A percentile compares a stretch with the other conserved stretches of the same genome.
Evolutionary conservation across 2,113 vertebrate species (phyloP).

Genomic region (Phoenicopterus ruber): DNA sequence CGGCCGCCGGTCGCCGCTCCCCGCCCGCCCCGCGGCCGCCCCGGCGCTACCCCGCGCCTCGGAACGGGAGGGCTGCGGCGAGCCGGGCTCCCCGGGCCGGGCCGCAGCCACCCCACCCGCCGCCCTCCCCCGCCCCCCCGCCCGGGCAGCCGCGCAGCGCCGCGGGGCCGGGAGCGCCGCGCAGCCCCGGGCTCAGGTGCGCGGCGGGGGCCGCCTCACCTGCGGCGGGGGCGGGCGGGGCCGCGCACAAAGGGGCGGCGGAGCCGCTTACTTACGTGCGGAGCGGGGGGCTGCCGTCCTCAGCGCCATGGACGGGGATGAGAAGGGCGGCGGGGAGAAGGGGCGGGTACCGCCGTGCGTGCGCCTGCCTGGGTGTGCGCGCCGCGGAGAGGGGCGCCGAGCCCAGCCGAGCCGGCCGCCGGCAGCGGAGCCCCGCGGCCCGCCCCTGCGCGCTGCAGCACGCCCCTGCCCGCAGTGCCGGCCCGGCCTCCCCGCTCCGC

Average conservation of each 20-base stretch:
- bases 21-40: not conserved
- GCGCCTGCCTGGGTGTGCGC: not conserved
- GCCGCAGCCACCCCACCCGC: not conserved
- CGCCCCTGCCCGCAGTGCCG: not conserved
- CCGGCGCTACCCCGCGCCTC: too few species aligned
- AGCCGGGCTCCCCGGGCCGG: not conserved
- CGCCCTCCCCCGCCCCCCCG: not conserved
- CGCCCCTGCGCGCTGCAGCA: not conserved
- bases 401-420: not conserved
- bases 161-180: not conserved
- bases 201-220: not conserved
- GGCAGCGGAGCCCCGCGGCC: not conserved
- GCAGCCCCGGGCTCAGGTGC: not conserved
- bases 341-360: not conserved
- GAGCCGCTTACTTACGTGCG: constrained; percentile 55
- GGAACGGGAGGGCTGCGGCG: not conserved
- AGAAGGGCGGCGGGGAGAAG: not conserved
- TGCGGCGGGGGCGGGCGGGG: not conserved
- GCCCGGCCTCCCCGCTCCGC: not conserved
- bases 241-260: not conserved
- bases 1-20: not conserved
- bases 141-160: not conserved
- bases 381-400: not conserved
- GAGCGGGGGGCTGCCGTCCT: constrained; percentile 43
- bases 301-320: not conserved